These are phyloP conservation scores for Silurus asotus DNA, from an alignment of 2,113 vertebrate species.

Conservation along the genomic window DNA sequence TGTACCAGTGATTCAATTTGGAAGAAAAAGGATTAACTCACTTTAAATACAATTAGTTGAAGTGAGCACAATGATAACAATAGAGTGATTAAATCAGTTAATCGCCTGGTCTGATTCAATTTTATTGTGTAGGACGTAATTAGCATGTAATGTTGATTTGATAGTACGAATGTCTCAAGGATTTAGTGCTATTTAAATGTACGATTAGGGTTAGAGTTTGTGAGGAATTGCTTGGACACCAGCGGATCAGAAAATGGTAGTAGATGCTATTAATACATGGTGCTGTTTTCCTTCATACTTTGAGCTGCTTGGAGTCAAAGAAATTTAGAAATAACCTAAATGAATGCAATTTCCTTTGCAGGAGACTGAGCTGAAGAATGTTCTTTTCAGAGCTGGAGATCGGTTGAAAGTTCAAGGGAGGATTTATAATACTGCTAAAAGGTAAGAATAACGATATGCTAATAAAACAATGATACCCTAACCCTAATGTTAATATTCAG, in stretches of 20 bases:
- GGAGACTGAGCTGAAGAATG: constrained; percentile 75
- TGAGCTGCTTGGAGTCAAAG: neutral
- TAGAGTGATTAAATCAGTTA: constrained; percentile 23
- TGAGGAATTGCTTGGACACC: neutral
- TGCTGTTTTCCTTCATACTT: neutral
- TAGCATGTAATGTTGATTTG: neutral
- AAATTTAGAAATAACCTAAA: neutral
- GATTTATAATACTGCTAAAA: constrained; percentile 60
- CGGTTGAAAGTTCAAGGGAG: constrained; percentile 80
- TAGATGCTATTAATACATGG: neutral
- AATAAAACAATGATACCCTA: neutral
- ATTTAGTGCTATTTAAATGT: constrained; percentile 6
- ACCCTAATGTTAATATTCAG: neutral
- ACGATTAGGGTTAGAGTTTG: neutral
- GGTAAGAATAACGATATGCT: constrained; percentile 58
- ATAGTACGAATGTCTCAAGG: neutral
- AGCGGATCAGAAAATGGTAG: constrained; percentile 16
- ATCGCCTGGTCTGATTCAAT: neutral
- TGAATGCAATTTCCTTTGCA: constrained; percentile 38
- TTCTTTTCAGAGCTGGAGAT: constrained; percentile 73
- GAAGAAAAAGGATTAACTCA: neutral
- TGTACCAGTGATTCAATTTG: constrained; percentile 5
- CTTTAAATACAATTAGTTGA: constrained; percentile 17
- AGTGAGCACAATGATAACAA: constrained; percentile 1
- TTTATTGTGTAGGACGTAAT: neutral